Evolutionary conservation across 2,797 vertebrate species (phyloP), one percentile per base, ranked within the genome.

Genomic region (Sylvilagus floridanus): DNA sequence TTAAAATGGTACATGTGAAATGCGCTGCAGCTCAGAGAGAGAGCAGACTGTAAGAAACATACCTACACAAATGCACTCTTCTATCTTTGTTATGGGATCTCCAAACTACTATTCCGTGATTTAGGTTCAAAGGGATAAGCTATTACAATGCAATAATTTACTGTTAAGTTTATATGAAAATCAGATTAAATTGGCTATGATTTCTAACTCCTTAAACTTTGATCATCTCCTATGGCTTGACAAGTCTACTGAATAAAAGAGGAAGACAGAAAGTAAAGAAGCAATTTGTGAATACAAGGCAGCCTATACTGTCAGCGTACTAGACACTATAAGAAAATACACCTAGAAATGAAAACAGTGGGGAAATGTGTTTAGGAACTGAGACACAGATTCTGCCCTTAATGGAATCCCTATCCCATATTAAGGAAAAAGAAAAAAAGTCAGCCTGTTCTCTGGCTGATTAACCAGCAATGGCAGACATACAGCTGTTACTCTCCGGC

Each of bases 101-200:
- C 84, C 68, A 85, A 95, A 90, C 62, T 79, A 92, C 72, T 86
- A 94, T 84, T 79, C 66, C 96, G 66, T 92, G 92, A 95, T 96
- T 96, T 97, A 95, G 32, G 57, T 96, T 50, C 82, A 96, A 96
- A 95, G 57, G 78, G 71, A 94, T 95, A 94, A 94, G 89, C 62
- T 93, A 71, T 90, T 95, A 93, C 62, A 97, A 88, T 95, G 85
- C 94, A 94, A 83, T 85, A 93, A 95, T 79, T 92, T 81, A 85
- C 88, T 88, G 24, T 93, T 93, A 16, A 4, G 62, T 88, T 96
- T 95, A 79, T 95, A 83, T 93, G 83, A 96, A 97, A 95, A 97
- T 91, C 78, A 96, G 82, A 92, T 84, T 72, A 77, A 97, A 92
- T 57, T 92, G 82, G 50, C 81, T 94, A 37, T 94, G 78, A 88